phyloP scores from a whole-genome alignment of 2,888 invertebrate genomes.

The Epistrophe grossulariae region DNA sequence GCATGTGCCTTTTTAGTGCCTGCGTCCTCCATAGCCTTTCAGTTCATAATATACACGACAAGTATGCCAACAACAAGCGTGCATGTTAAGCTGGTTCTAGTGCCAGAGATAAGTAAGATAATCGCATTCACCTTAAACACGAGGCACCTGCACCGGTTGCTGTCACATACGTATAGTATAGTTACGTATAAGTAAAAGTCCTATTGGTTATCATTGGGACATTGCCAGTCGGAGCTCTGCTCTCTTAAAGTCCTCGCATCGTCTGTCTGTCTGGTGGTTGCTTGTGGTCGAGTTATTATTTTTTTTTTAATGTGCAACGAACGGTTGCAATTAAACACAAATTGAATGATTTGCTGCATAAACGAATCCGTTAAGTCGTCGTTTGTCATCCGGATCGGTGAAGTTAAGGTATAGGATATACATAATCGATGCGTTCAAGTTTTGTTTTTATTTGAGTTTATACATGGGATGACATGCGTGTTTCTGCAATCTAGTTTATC shows the following conservation, averaged over 20 bases:
- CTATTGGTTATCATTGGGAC: slow-evolving; percentile 21
- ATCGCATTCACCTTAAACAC: slow-evolving; percentile 68
- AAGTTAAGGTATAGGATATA: background rate
- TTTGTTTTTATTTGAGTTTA: background rate
- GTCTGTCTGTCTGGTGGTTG: slow-evolving; percentile 18
- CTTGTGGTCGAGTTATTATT: slow-evolving; percentile 15
- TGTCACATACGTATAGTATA: slow-evolving; percentile 37
- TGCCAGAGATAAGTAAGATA: slow-evolving; percentile 68
- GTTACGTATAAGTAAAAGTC: slow-evolving; percentile 66
- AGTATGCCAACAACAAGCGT: slow-evolving; percentile 66
- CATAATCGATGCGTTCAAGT: slow-evolving; percentile 8
- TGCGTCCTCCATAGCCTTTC: slow-evolving; percentile 9
- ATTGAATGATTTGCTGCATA: slow-evolving; percentile 76
- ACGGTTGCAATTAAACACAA: slow-evolving; percentile 75
- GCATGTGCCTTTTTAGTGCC: slow-evolving; percentile 6
- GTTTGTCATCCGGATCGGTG: slow-evolving; percentile 61
- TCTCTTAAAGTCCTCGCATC: background rate
- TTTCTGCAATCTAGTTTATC: background rate
- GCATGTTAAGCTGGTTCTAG: slow-evolving; percentile 57
- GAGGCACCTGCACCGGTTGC: slow-evolving; percentile 63
- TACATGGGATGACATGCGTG: background rate
- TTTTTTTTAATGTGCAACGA: slow-evolving; percentile 20
- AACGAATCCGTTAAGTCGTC: slow-evolving; percentile 71
- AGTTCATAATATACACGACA: slow-evolving; percentile 33
- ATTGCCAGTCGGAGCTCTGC: slow-evolving; percentile 9